Base-by-base conservation (phyloP, 2,113 vertebrate species). In the Tachuris rubrigastra region DNA sequence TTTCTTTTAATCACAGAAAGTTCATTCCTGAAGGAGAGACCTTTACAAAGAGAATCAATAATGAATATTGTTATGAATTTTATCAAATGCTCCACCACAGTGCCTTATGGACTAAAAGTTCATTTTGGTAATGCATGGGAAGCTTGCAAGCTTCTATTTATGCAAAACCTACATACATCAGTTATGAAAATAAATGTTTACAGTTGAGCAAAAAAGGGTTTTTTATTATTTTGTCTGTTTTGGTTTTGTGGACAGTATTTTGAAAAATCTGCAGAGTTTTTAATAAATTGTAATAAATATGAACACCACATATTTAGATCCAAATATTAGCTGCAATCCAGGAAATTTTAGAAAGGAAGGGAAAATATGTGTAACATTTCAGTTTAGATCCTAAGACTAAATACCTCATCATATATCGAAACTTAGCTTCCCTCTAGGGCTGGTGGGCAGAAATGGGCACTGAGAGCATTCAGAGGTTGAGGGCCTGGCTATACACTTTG, bases 381-480 rank as follows among this genome's bases (percentile, higher is more conserved):
- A n/a, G 6, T 80, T 82, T 33, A 85, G 19, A 72, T 47, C 47
- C 11, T 15, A 52, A 72, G 14, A 12, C 14, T 63, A 59, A 30
- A 49, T 42, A 28, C 9, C 18, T 59, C 25, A 53, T 67, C 10
- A 13, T 21, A 2, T 25, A 7, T 12, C 22, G 52, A 39, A 55
- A 55, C 8, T 47, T 35, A 31, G 2, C 9, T 63, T 81, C 10
- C 0, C 0, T 22, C 19, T 52, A 27, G 27, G 30, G 8, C 30
- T 63, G 53, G 17, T 81, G 35, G 25, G 16, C 58, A 76, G 53
- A 53, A 87, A 41, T 1, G 2, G 3, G 6, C 5, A 1, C 39
- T 49, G 12, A 0, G 4, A 59, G 60, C 28, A 41, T 7, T 11
- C 1, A 1, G 19, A 16, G 47, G 12, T 6, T 1, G 1, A 24